Base-by-base conservation (phyloP, 2,888 invertebrate genomes). In the Drosophila aldrichi region DNA sequence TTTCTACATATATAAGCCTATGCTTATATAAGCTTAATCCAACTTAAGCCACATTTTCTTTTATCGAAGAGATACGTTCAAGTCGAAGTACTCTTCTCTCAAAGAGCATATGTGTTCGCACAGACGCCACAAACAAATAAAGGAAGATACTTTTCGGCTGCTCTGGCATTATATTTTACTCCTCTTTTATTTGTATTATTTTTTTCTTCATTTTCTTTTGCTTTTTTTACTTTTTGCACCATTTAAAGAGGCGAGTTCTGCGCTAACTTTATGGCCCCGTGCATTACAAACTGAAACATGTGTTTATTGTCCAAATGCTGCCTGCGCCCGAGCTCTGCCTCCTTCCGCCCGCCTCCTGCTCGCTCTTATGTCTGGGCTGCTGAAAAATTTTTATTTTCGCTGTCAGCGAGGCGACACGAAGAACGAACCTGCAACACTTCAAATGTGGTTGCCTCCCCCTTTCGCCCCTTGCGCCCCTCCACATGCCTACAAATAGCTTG, bases 231-330 rank as follows among this genome's bases (percentile, higher is more conserved):
- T 68, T 81, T 72, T 67, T 66, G 68, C 68, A 68, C 75, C 87
- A 78, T 78, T 82, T 75, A 58, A 61, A 70, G 75, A 41, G 58
- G 66, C 57, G 36, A 43, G 32, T 9, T 44, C 22, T 62, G 67
- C 29, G 66, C 41, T 67, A 85, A 85, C 85, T 86, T 86, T 86
- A 86, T 72, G 89, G 85, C 78, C 76, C 68, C 82, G 70, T 76
- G 88, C 82, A 85, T 89, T 87, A 85, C 88, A 90, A 86, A 83
- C 80, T 81, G 87, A 81, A 89, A 90, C 90, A 89, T 89, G 89
- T 89, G 89, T 89, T 89, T 89, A 89, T 89, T 89, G 88, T 89
- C 88, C 82, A 49, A 64, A 70, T 51, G 56, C 54, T 16, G 38
- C n/a, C 38, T 16, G 25, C n/a, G 52, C 16, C 36, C 22, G n/a